Percentiles rank a stretch among this genome's conserved stretches.
Evolutionary conservation across 2,797 vertebrate species (phyloP).

Genomic region (Podarcis lilfordi): DNA sequence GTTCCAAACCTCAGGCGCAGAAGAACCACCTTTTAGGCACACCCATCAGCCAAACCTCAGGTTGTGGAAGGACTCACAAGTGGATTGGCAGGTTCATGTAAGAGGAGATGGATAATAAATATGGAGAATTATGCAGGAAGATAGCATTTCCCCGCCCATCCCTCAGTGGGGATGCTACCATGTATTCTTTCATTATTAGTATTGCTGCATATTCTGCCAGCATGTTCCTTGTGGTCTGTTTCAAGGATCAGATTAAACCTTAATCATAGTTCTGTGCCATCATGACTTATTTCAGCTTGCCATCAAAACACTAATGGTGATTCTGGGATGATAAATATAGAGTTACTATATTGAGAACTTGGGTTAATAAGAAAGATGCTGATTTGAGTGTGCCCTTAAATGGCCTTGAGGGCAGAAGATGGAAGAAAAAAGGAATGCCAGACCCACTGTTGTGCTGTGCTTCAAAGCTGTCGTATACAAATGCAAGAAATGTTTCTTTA

Average conservation of each 20-base stretch:
- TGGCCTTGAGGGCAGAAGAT: background rate
- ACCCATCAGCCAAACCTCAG: background rate
- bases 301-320: constrained; percentile 9
- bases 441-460: background rate
- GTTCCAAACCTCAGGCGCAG: background rate
- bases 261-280: background rate
- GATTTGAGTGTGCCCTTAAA: constrained; percentile 35
- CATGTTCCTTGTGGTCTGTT: background rate
- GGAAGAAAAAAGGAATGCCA: background rate
- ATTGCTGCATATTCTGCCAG: background rate
- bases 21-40: background rate
- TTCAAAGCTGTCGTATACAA: background rate
- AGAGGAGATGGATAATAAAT: background rate
- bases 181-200: background rate
- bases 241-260: background rate
- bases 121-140: background rate
- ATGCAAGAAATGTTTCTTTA: background rate
- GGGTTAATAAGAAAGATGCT: constrained; percentile 7
- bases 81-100: background rate
- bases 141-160: background rate
- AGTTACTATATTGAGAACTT: background rate
- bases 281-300: constrained; percentile 1
- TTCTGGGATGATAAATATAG: constrained; percentile 19
- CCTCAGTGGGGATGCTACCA: background rate
- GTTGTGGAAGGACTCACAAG: background rate